These are phyloP conservation scores for Amblyornis subalaris DNA, from an alignment of 2,113 vertebrate genomes.

Conservation along the genomic window DNA sequence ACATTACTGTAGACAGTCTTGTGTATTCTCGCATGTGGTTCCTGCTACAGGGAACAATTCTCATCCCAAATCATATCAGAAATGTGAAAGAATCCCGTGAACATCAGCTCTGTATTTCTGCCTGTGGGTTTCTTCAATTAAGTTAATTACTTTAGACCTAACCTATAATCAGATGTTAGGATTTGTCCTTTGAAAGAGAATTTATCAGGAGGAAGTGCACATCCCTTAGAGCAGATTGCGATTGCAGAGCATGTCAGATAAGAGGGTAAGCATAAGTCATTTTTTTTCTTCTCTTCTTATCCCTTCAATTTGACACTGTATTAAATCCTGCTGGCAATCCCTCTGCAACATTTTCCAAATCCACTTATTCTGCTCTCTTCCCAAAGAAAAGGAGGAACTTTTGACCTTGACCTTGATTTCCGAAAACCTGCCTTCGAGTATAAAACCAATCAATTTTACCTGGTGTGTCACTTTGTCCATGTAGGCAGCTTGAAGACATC, in stretches of 20 bases:
- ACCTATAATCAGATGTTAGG: not conserved
- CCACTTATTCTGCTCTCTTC: not conserved
- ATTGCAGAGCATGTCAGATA: conserved; percentile 6
- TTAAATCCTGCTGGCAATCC: not conserved
- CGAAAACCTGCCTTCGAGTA: not conserved
- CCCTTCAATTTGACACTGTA: not conserved
- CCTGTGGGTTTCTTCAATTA: conserved; percentile 2
- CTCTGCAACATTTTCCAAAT: not conserved
- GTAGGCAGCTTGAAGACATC: not conserved
- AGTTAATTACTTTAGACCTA: not conserved
- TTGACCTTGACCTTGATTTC: not conserved
- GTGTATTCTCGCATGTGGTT: not conserved
- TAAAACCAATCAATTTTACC: not conserved
- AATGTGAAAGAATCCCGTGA: not conserved
- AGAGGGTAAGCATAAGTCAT: not conserved
- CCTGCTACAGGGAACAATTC: not conserved
- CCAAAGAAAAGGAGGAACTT: not conserved
- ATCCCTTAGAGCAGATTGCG: not conserved
- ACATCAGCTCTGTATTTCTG: not conserved
- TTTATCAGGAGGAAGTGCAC: not conserved
- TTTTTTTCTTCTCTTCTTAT: not conserved
- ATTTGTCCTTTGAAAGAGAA: conserved; percentile 12
- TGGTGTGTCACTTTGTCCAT: not conserved
- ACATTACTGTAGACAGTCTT: not conserved
- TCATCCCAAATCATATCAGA: not conserved